phyloP scores from a whole-genome alignment of 2,797 vertebrate species.

The Megalops cyprinoides region DNA sequence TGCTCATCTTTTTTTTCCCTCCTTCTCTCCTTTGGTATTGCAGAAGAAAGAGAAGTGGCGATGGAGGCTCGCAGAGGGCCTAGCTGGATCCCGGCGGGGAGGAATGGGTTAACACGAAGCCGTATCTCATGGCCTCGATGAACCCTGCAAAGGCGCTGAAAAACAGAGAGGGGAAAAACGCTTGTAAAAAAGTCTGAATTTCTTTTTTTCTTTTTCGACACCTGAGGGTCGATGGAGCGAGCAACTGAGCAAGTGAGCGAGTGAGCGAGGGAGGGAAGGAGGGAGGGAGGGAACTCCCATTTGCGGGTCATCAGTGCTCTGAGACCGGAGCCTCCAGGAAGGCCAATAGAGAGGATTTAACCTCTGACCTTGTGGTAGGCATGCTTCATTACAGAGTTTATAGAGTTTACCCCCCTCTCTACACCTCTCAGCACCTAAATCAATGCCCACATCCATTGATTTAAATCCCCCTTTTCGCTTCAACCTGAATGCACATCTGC shows the following conservation, averaged over 20 bases:
- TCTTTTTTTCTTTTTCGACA: conserved; percentile 51
- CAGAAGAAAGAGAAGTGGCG: background rate
- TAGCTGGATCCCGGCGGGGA: background rate
- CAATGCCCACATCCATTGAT: background rate
- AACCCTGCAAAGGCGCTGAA: conserved; percentile 42
- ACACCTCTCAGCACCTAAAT: background rate
- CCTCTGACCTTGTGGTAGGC: background rate
- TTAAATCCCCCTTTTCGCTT: background rate
- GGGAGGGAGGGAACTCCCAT: background rate
- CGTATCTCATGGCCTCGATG: background rate
- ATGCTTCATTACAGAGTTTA: background rate
- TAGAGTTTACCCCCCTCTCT: background rate
- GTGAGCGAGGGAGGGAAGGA: conserved; percentile 7
- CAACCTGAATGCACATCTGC: background rate
- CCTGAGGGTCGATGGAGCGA: conserved; percentile 53
- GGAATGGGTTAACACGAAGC: background rate
- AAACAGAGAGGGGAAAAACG: conserved; percentile 45
- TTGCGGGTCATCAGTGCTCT: background rate
- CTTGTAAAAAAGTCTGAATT: conserved; percentile 50
- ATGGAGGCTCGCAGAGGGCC: background rate
- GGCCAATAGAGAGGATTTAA: background rate
- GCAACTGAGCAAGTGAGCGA: background rate
- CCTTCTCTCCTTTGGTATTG: background rate
- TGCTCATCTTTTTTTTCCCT: background rate
- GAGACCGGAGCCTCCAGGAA: background rate